Percentiles rank a stretch among this genome's conserved stretches.
Conservation (phyloP, 2,113 vertebrate species). For the Cathartes aura region DNA sequence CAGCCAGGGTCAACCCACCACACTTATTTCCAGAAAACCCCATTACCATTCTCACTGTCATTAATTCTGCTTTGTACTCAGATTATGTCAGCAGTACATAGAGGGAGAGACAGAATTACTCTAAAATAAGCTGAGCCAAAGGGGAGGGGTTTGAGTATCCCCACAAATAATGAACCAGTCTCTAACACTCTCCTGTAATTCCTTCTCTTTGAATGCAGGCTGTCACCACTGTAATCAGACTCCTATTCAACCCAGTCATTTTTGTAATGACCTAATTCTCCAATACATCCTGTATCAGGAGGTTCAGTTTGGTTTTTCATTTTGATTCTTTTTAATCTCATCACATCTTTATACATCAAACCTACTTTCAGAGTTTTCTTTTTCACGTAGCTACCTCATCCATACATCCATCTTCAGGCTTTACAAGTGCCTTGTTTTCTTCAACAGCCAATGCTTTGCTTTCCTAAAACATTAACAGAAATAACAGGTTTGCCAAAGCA, state of each 20-base stretch:
- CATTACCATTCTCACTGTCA: not conserved
- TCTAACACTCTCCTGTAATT: not conserved
- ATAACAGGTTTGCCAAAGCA: not conserved
- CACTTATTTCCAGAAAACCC: not conserved
- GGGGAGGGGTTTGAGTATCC: not conserved
- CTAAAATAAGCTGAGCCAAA: not conserved
- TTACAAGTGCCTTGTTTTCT: not conserved
- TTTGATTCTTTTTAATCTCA: not conserved
- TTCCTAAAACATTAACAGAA: not conserved
- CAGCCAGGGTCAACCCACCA: not conserved
- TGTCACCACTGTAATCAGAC: conserved; percentile 40
- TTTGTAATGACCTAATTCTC: conserved; percentile 34
- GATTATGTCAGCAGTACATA: not conserved
- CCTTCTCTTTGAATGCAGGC: not conserved
- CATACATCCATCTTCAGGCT: not conserved
- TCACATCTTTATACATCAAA: conserved; percentile 3
- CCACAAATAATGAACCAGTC: not conserved
- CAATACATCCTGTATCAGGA: not conserved
- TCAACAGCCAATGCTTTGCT: not conserved
- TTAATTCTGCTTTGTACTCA: not conserved
- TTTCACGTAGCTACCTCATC: not conserved
- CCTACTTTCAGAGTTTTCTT: not conserved
- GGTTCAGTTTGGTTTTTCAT: not conserved
- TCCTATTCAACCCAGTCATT: conserved; percentile 30
- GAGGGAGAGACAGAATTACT: not conserved